Conservation (phyloP, 2,888 invertebrate species). For the Nemotelus pantherinus region DNA sequence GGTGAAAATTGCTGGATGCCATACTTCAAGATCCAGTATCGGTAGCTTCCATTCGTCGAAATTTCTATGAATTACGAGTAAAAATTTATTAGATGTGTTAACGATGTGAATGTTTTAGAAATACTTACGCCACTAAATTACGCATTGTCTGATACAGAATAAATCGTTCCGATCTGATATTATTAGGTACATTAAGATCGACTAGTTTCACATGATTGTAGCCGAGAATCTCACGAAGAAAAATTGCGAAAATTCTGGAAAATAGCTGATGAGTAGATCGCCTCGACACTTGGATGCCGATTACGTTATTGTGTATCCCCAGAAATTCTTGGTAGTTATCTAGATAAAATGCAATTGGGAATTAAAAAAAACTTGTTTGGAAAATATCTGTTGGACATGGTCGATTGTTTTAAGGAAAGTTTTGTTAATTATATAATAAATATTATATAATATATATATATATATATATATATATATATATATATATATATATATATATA, state of each 20-base stretch:
- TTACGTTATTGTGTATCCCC: constrained; percentile 45
- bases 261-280: constrained; percentile 69
- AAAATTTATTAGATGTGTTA: constrained; percentile 25
- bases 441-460: too few relatives aligned
- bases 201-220: constrained; percentile 65
- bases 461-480: too few relatives aligned
- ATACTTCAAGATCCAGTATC: constrained; percentile 77
- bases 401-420: too few relatives aligned
- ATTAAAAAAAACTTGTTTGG: too few relatives aligned
- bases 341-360: constrained; percentile 22
- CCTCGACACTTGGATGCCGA: constrained; percentile 67
- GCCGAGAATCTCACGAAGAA: constrained; percentile 67
- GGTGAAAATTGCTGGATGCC: constrained; percentile 71
- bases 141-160: constrained; percentile 38
- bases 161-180: constrained; percentile 24
- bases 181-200: constrained; percentile 53
- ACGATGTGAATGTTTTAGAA: neutral
- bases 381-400: too few relatives aligned
- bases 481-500: too few relatives aligned
- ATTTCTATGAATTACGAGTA: constrained; percentile 56
- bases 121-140: constrained; percentile 44
- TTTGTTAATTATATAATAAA: too few relatives aligned
- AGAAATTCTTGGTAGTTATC: constrained; percentile 30
- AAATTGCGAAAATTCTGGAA: constrained; percentile 70
- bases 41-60: constrained; percentile 59